Percentiles rank a stretch among this genome's conserved stretches.
phyloP scores from a whole-genome alignment of 2,797 vertebrate genomes.

The Iguana delicatissima region DNA sequence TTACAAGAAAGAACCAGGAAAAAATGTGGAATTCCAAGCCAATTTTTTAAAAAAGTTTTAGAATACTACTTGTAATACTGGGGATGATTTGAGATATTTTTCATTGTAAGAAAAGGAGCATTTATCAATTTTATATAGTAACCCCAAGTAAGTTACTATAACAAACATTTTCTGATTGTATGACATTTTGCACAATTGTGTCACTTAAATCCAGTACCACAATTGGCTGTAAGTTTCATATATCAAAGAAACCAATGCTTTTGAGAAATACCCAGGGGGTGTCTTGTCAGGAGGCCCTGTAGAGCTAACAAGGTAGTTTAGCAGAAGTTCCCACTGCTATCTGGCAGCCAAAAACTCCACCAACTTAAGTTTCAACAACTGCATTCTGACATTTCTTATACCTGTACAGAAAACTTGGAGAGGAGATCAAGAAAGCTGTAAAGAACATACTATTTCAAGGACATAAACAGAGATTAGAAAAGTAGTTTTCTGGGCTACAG shows the following conservation, averaged over 20 bases:
- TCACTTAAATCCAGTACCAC: not conserved
- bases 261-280: not conserved
- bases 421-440: not conserved
- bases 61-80: constrained; percentile 19
- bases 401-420: not conserved
- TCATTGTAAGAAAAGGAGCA: constrained; percentile 14
- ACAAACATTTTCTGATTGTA: not conserved
- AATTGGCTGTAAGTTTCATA: not conserved
- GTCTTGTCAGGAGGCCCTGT: not conserved
- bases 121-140: constrained; percentile 15
- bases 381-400: not conserved
- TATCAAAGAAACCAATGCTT: not conserved
- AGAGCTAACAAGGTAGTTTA: not conserved
- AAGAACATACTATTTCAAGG: no score
- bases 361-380: not conserved
- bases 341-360: not conserved
- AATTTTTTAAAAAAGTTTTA: constrained; percentile 37
- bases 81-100: not conserved
- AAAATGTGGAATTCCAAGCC: constrained; percentile 41
- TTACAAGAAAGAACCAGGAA: constrained; percentile 44
- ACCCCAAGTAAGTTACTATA: not conserved
- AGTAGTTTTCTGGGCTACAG: no score
- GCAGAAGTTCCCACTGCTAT: not conserved
- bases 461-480: no score
- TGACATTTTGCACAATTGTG: not conserved